Conservation (phyloP, 2,888 invertebrate species). For the Subacronicta megacephala region DNA sequence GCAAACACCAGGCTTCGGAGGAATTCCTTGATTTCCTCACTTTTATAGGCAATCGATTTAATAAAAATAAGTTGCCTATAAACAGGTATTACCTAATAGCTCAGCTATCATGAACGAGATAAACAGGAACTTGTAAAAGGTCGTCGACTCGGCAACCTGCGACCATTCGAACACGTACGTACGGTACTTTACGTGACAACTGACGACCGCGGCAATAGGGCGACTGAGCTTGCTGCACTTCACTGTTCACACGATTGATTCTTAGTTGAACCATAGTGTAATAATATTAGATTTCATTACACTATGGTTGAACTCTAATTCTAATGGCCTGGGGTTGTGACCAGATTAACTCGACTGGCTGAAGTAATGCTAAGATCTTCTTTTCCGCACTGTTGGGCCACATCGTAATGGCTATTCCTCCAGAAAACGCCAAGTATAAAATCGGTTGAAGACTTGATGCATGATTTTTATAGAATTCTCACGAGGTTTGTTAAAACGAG, state of each 20-base stretch:
- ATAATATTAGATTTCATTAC: too few species aligned
- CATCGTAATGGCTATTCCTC: too few species aligned
- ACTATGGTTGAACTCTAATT: too few species aligned
- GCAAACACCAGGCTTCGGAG: background rate
- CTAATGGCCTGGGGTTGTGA: background rate
- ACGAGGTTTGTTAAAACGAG: too few species aligned
- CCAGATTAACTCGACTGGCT: background rate
- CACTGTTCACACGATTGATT: conserved; percentile 2
- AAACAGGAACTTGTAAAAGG: conserved; percentile 47
- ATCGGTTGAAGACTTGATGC: too few species aligned
- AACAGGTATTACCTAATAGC: conserved; percentile 41
- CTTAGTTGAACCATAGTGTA: too few species aligned
- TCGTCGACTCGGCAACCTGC: conserved; percentile 51
- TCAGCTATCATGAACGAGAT: conserved; percentile 43
- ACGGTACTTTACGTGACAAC: conserved; percentile 33
- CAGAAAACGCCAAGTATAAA: too few species aligned
- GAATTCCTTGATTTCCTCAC: too few species aligned
- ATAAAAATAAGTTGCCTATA: conserved; percentile 10
- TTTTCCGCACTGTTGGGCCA: too few species aligned
- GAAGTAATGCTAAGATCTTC: too few species aligned
- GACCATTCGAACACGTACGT: conserved; percentile 42
- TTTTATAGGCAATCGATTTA: conserved; percentile 17
- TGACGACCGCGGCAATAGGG: conserved; percentile 17
- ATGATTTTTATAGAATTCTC: too few species aligned
- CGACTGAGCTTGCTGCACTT: conserved; percentile 10